Conservation (phyloP, 2,113 vertebrate species). For the Phocoena phocoena region DNA sequence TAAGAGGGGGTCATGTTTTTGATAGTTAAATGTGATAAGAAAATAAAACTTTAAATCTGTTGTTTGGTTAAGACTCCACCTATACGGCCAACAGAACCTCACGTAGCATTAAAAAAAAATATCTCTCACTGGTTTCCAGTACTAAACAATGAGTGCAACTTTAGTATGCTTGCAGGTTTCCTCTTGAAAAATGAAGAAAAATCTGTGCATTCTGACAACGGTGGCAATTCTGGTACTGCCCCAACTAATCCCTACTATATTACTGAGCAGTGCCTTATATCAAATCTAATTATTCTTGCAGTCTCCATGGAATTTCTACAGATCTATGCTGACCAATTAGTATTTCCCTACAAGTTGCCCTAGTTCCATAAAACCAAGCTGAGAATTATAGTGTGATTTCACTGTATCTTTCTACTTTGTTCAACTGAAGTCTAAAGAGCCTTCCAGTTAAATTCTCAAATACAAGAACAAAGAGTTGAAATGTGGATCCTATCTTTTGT, state of each 20-base stretch:
- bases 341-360: not conserved
- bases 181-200: constrained; percentile 43
- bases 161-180: not conserved
- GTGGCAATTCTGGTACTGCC: constrained; percentile 3
- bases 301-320: not conserved
- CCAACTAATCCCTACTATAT: not conserved
- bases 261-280: not conserved
- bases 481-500: not conserved
- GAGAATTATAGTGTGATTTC: not conserved
- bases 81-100: not conserved
- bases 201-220: constrained; percentile 29
- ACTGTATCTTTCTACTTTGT: not conserved
- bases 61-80: constrained; percentile 52
- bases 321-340: not conserved
- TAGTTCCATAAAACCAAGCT: not conserved
- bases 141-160: not conserved
- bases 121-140: constrained; percentile 29
- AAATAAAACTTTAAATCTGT: constrained; percentile 49
- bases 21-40: constrained; percentile 49
- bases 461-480: not conserved
- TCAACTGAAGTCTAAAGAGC: not conserved
- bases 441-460: not conserved
- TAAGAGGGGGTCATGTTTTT: constrained; percentile 23
- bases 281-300: not conserved
- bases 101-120: constrained; percentile 48